Evolutionary conservation across 1,140 invertebrate species (phyloP).

Genomic region (Hyles euphorbiae): DNA sequence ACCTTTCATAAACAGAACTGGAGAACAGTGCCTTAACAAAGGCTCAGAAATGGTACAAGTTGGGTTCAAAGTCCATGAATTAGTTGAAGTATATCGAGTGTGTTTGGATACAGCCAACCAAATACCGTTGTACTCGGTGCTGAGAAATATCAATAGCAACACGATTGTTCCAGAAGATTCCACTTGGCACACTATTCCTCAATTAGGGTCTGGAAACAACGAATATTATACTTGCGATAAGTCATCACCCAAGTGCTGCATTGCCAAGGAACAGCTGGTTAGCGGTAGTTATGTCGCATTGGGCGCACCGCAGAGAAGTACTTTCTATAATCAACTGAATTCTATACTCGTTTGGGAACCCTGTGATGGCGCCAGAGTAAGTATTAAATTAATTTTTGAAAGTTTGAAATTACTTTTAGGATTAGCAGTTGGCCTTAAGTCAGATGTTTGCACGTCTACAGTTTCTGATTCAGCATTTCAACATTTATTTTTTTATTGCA

Average conservation of each 20-base stretch:
- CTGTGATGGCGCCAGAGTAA: constrained; percentile 4
- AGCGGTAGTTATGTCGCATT: constrained; percentile 8
- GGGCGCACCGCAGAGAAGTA: constrained; percentile 5
- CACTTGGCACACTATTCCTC: constrained; percentile 1
- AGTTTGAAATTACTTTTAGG: too few species aligned
- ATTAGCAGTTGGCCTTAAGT: too few species aligned
- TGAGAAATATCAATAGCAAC: background rate
- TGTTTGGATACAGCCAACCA: constrained; percentile 9
- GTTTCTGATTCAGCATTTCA: too few species aligned
- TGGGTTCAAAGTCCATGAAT: constrained; percentile 2
- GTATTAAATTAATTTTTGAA: background rate
- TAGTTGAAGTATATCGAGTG: constrained; percentile 14
- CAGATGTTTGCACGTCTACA: too few species aligned
- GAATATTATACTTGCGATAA: constrained; percentile 10
- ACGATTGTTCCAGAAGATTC: background rate
- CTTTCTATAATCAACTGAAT: constrained; percentile 12
- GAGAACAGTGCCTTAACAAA: constrained; percentile 6
- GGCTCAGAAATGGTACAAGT: constrained; percentile 9
- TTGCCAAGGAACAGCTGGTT: constrained; percentile 9
- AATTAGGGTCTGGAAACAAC: background rate
- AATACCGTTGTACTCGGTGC: constrained; percentile 8
- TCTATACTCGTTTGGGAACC: constrained; percentile 9
- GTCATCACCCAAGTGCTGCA: constrained; percentile 1
- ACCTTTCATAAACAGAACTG: constrained; percentile 5
- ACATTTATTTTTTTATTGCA: too few species aligned